Base-by-base conservation (phyloP, 2,888 invertebrate genomes). In the Drosophila greeni region DNA sequence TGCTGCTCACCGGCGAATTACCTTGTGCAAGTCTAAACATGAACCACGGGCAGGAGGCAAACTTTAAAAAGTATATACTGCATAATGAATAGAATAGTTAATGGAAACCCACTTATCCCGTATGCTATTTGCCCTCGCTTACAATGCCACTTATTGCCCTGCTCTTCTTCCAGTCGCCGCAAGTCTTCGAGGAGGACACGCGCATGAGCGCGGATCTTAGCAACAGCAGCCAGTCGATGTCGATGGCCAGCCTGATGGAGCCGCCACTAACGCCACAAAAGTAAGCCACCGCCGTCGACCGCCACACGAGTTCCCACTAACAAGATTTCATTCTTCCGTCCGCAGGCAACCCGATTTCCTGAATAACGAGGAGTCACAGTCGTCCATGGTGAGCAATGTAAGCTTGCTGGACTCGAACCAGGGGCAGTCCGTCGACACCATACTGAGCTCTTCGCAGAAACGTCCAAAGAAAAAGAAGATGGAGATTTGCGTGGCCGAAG, bases 301-400 rank as follows among this genome's bases (percentile, higher is more conserved):
- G 9, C 12, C 4, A 6, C 16, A 8, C 3, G 12, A n/a, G 6
- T 14, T 11, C 3, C 7, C 12, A 16, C 16, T 29, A 12, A 45
- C 1, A 2, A 8, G 11, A 26, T n/a, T 33, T n/a, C 4, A 14
- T 36, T 1, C 33, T 8, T 51, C 20, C 16, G 31, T 9, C 8
- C 26, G 42, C 40, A 87, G 87, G 84, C 92, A 73, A 86, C 77
- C 82, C 24, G 88, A 88, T 54, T 86, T 87, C 54, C 72, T 86
- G 3, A 86, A 84, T 56, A 85, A 88, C 60, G 93, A 93, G 84
- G 95, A 95, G 87, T 95, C 95, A 6, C 95, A 95, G 87, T 95
- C 94, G 82, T 95, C 95, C n/a, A 92, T 94, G 29, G 90, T 94
- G 75, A 95, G 95, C 86, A 93, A 92, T 24, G 75, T 82, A 16